phyloP scores from a whole-genome alignment of 2,113 vertebrate species.

The Hystrix brachyura region DNA sequence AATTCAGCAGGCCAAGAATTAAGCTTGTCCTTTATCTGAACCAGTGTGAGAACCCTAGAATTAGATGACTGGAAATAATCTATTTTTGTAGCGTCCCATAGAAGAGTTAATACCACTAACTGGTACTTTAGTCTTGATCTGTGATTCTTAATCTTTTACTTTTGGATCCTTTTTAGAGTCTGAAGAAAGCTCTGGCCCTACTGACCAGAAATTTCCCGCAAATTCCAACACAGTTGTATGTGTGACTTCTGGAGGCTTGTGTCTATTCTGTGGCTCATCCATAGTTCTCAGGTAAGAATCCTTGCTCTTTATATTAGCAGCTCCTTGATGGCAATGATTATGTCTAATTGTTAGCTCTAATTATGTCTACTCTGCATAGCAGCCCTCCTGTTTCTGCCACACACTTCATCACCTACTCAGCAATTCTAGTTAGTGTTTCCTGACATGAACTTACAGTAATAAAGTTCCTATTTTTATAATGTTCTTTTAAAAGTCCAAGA shows the following conservation, averaged over 20 bases:
- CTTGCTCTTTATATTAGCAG: background rate
- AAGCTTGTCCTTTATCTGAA: constrained; percentile 31
- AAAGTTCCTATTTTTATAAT: constrained; percentile 15
- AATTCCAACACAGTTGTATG: background rate
- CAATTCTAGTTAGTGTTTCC: constrained; percentile 9
- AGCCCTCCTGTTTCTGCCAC: background rate
- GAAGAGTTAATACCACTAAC: constrained; percentile 39
- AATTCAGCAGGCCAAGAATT: constrained; percentile 39
- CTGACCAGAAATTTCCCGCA: background rate
- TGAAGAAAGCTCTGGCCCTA: constrained; percentile 21
- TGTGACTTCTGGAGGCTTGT: background rate
- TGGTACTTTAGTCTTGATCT: background rate
- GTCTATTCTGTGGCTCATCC: background rate
- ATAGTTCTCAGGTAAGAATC: constrained; percentile 5
- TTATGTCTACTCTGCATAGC: constrained; percentile 18
- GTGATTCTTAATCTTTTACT: background rate
- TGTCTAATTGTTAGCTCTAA: background rate
- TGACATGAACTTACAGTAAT: background rate
- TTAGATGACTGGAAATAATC: constrained; percentile 1
- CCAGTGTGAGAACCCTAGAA: constrained; percentile 56
- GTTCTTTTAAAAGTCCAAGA: constrained; percentile 29
- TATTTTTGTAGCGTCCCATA: constrained; percentile 20
- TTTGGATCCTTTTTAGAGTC: background rate
- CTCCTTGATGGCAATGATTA: background rate
- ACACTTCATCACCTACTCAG: background rate